Evolutionary conservation across 1,140 invertebrate genomes (phyloP), one percentile per base, ranked within the genome.

Genomic region (Anastrepha ludens): DNA sequence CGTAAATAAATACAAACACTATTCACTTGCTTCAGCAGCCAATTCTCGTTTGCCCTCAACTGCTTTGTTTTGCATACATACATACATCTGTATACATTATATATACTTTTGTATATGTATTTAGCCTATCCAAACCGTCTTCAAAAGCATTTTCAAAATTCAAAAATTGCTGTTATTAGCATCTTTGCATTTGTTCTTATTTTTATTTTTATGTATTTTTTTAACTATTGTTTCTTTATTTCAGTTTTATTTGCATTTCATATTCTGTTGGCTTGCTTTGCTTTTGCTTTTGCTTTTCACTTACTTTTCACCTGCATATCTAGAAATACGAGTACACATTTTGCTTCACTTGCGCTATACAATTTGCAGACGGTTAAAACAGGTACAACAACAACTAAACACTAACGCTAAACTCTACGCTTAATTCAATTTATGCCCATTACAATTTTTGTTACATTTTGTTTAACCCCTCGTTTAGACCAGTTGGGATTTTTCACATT

Each of bases 381-480:
- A 92, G 91, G 91, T 92, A 92, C 91, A 92, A 92, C 91, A 92
- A 92, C 91, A 92, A 92, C 62, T 86, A 86, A 88, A 88, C 58
- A 87, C 90, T 92, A 91, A 92, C 90, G 91, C 89, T 92, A 92
- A 86, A 60, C 29, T 86, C 85, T 60, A 86, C n/a, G 59, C 85
- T 86, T 44, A 60, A 86, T 86, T 44, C 85, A 86, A 44, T 86
- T 55, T 70, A 65, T 67, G 41, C 74, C 47, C 74, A 50, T 29
- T 20, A 50, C 15, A 81, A 55, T 81, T 44, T n/a, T n/a, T 81
- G 20, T 81, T 55, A 3, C 89, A 64, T 70, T 62, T 88, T 70
- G 59, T 88, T 88, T 85, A 67, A 62, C 39, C 55, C 29, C 44
- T 81, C n/a, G 47, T 15, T 11, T 9, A 1, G 11, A 74, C 15